Evolutionary conservation across 2,113 vertebrate species (phyloP), one percentile per base, ranked within the genome.

Genomic region (Notothenia rossii): DNA sequence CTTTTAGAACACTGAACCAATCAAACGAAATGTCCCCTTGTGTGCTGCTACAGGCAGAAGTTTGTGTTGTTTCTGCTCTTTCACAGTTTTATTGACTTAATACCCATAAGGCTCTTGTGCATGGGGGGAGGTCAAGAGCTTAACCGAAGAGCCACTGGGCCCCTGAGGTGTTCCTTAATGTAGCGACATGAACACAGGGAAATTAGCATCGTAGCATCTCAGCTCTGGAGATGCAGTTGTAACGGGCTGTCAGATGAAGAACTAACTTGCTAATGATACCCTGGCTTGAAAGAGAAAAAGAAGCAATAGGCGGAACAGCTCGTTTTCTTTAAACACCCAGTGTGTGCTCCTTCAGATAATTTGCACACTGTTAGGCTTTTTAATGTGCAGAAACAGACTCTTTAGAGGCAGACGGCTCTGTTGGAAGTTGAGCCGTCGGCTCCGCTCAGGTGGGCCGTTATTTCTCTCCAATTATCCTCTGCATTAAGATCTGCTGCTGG

Each of bases 261-360:
- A 50, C 54, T n/a, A 58, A 5, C 56, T 45, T 33, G 17, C 22
- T 82, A 86, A 81, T 79, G 79, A 75, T 67, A 51, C 58, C 56
- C 9, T 15, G 5, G 5, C 8, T 33, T 73, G 59, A 54, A 79
- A 56, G n/a, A 25, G 22, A 67, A 55, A 65, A 63, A 60, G 0
- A 10, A 53, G 33, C 10, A 58, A 81, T 66, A 14, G 74, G 56
- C 14, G 3, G 18, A 67, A 65, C 55, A 15, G 61, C 63, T 65
- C 6, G 18, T 61, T 48, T 65, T 61, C 29, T 36, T 75, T n/a
- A 50, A 71, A 33, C 25, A 45, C 2, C n/a, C 63, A 7, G 50
- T 7, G 61, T 72, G n/a, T 56, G 64, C 63, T 70, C 51, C 61
- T 59, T 15, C 36, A 43, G 65, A 55, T 70, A 67, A 83, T 85